These are phyloP conservation scores for Apotomis capreana DNA, from an alignment of 2,888 invertebrate species.

Conservation along the genomic window DNA sequence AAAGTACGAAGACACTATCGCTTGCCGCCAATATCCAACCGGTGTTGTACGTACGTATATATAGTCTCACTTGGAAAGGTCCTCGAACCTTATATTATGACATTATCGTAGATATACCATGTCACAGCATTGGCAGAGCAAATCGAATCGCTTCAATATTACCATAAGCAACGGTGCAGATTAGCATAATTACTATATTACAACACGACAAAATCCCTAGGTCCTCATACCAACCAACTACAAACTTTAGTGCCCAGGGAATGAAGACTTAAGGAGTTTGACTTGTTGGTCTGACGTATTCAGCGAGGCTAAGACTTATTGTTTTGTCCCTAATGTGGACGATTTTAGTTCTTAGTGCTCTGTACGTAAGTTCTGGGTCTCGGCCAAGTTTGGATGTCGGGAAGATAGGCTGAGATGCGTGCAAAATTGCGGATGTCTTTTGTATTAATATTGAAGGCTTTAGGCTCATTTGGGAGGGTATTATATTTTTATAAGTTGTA, in stretches of 20 bases:
- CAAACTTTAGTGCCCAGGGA: not conserved
- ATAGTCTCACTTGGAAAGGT: slow-evolving; percentile 2
- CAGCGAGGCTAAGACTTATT: not conserved
- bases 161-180: slow-evolving; percentile 38
- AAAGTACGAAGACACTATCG: too few species aligned
- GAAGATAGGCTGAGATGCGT: slow-evolving; percentile 21
- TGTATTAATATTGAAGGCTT: slow-evolving; percentile 25
- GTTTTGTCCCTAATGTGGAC: not conserved
- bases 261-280: not conserved
- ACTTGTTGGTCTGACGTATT: not conserved
- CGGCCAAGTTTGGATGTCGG: not conserved
- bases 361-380: slow-evolving; percentile 5
- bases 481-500: not conserved
- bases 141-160: slow-evolving; percentile 38
- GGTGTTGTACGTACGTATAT: too few species aligned
- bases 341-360: slow-evolving; percentile 7
- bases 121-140: slow-evolving; percentile 41
- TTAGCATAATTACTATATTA: slow-evolving; percentile 43
- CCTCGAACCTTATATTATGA: slow-evolving; percentile 31
- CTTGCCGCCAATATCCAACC: too few species aligned
- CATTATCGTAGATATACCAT: slow-evolving; percentile 46
- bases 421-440: slow-evolving; percentile 34
- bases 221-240: slow-evolving; percentile 4
- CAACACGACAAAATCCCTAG: slow-evolving; percentile 13
- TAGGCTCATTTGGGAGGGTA: not conserved